A percentile compares a stretch with the other conserved stretches of the same genome.
Evolutionary conservation across 2,888 invertebrate species (phyloP).

Genomic region (Sphecodes monilicornis): DNA sequence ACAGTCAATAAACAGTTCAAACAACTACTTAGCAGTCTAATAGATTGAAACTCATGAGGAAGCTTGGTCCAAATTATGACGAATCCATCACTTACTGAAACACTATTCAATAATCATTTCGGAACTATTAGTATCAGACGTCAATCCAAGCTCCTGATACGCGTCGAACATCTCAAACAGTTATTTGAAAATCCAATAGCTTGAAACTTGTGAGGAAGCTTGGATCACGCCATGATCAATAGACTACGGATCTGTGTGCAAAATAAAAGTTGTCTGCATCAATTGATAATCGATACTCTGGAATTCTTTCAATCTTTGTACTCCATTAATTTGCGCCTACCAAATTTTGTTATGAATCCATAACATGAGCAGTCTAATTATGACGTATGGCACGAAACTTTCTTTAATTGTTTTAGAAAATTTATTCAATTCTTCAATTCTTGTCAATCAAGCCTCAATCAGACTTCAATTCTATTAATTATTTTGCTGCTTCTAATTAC

Average conservation of each 20-base stretch:
- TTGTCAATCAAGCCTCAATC: too few species aligned
- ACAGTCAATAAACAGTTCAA: too few species aligned
- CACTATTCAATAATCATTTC: background rate
- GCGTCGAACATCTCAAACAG: background rate
- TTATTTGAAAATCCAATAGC: background rate
- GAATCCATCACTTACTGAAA: background rate
- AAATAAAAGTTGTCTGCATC: background rate
- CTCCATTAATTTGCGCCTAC: too few species aligned
- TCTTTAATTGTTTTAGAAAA: too few species aligned
- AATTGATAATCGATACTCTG: background rate
- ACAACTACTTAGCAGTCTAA: background rate
- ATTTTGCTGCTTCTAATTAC: background rate
- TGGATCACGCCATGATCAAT: background rate
- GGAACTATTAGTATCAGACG: background rate
- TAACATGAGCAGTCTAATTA: too few species aligned
- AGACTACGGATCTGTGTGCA: too few species aligned
- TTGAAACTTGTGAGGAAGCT: background rate
- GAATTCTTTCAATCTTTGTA: too few species aligned
- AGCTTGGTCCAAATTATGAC: background rate
- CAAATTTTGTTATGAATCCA: too few species aligned
- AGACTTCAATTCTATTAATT: background rate
- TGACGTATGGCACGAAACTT: too few species aligned
- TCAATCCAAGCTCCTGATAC: background rate
- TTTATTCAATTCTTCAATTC: too few species aligned
- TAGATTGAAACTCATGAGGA: background rate